Evolutionary conservation across 2,797 vertebrate species (phyloP), one percentile per base, ranked within the genome.

Genomic region (Lutra lutra): DNA sequence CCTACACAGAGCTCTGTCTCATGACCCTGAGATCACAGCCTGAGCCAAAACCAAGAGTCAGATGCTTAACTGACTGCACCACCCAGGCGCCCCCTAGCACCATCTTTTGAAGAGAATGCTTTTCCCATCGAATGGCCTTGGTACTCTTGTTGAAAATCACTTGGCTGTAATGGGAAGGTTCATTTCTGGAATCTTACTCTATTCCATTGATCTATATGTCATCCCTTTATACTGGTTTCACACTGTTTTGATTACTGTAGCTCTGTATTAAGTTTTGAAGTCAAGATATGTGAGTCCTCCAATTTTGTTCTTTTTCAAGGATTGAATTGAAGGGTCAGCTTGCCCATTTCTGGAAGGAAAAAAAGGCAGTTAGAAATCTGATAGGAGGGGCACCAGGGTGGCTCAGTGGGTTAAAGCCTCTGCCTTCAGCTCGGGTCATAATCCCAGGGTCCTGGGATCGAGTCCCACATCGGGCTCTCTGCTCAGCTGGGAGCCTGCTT

Each of bases 241-340:
- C 70, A 85, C 7, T n/a, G 7, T 92, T 83, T 86, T 88, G 35
- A 51, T 91, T 68, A 66, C 1, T 75, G 1, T 90, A 93, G 51
- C 58, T 87, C 85, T 93, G 23, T 91, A 79, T 32, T 89, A 86
- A 38, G 29, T 86, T 95, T 79, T 89, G 54, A 62, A 96, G 54
- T 60, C 6, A 14, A 66, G 38, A 51, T 75, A 27, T 60, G 29
- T 73, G 38, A 82, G 40, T 83, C 17, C 40, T 89, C 10, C n/a
- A 66, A 1, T 32, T 84, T 88, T 72, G 35, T 70, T 94, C 17
- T 40, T 73, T 60, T 60, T 40, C 51, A n/a, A 72, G 14, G 18
- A 79, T 87, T 56, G 40, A 92, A 68, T 83, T 85, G 88, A 68
- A 89, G 29, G 18, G 46, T 43, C 48, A 86, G 3, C 25, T 82